A percentile compares a stretch with the other conserved stretches of the same genome.
These are phyloP conservation scores for Arctocebus calabarensis DNA, from an alignment of 2,797 vertebrate species.

Conservation along the genomic window DNA sequence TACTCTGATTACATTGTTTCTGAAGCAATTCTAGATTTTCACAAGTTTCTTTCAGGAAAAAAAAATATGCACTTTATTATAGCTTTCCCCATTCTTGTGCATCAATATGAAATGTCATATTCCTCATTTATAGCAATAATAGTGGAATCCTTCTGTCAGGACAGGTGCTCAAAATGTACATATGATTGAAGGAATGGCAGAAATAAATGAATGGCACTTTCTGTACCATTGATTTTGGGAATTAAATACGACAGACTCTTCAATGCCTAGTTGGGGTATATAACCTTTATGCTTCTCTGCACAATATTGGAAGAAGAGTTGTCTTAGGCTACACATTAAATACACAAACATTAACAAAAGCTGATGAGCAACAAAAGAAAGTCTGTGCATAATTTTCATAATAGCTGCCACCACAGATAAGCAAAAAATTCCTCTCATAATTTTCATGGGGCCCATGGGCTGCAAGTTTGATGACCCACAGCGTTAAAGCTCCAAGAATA, in stretches of 20 bases:
- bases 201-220: not conserved
- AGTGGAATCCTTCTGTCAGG: not conserved
- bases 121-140: not conserved
- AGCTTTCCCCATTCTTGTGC: not conserved
- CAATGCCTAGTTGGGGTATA: not conserved
- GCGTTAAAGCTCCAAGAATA: not conserved
- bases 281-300: too few species aligned
- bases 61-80: not conserved
- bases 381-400: too few species aligned
- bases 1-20: not conserved
- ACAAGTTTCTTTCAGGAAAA: not conserved
- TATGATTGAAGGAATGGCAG: not conserved
- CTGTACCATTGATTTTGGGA: not conserved
- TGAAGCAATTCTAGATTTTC: constrained; percentile 1
- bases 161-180: not conserved
- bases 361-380: too few species aligned
- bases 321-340: too few species aligned
- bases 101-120: not conserved
- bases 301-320: too few species aligned
- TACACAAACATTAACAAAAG: too few species aligned
- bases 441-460: too few species aligned
- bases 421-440: too few species aligned
- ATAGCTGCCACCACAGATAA: too few species aligned
- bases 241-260: not conserved
- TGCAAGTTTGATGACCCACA: not conserved